These are phyloP conservation scores for Sebastes nivosus DNA, from an alignment of 2,797 vertebrate genomes.

Conservation along the genomic window DNA sequence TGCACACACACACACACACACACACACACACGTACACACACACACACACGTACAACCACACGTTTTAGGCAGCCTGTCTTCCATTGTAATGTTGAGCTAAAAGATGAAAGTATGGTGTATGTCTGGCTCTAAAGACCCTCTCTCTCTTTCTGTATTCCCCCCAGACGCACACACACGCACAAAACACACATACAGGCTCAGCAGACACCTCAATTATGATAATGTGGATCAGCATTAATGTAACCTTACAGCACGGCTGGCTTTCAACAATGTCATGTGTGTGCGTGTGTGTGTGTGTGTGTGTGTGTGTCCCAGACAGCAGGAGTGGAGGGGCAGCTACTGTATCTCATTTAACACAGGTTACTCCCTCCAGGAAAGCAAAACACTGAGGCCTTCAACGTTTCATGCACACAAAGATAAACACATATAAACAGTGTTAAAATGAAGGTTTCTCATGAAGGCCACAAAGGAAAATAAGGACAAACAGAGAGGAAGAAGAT, in stretches of 20 bases:
- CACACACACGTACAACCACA: slow-evolving; percentile 6
- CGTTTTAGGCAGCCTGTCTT: slow-evolving; percentile 43
- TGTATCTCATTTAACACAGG: slow-evolving; percentile 69
- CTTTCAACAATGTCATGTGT: slow-evolving; percentile 53
- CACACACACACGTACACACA: not conserved
- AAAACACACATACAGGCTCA: slow-evolving; percentile 67
- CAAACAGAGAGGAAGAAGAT: not conserved
- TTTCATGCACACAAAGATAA: slow-evolving; percentile 1
- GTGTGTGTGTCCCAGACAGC: slow-evolving; percentile 59
- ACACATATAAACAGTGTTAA: not conserved
- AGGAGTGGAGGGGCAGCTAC: slow-evolving; percentile 50
- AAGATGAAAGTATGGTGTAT: slow-evolving; percentile 72
- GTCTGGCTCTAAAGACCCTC: slow-evolving; percentile 68
- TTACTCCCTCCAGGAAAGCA: slow-evolving; percentile 38
- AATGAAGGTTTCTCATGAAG: slow-evolving; percentile 2
- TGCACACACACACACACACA: slow-evolving; percentile 1
- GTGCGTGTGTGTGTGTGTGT: slow-evolving; percentile 33
- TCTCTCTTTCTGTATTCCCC: slow-evolving; percentile 64
- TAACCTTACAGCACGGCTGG: slow-evolving; percentile 67
- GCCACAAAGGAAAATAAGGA: not conserved
- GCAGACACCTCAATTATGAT: slow-evolving; percentile 84
- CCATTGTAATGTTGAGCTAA: slow-evolving; percentile 65
- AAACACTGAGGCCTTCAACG: slow-evolving; percentile 33
- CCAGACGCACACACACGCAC: slow-evolving; percentile 42
- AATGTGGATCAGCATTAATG: slow-evolving; percentile 82